Evolutionary conservation across 2,113 vertebrate species (phyloP), one percentile per base, ranked within the genome.

Genomic region (Elanoides forficatus): DNA sequence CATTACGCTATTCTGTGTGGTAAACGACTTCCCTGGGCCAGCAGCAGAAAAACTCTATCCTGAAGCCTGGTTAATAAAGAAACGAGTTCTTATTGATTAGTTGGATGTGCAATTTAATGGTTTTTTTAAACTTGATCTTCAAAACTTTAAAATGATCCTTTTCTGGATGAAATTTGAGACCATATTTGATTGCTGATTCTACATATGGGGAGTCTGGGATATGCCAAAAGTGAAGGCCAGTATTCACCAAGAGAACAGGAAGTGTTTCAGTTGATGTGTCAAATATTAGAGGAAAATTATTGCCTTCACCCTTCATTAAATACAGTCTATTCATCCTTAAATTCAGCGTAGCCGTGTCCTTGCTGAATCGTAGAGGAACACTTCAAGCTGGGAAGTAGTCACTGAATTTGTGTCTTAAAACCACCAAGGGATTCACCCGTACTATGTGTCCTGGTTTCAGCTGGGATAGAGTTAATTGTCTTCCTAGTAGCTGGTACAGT

Each of bases 21-120:
- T 66, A 90, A 97, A 95, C 5, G 1, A 71, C 38, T 76, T 74
- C 43, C 50, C 86, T 74, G 55, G 86, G 53, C 68, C 86, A 88
- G 85, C n/a, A 94, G 50, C 45, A 91, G 43, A 86, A 95, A 92
- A 95, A 92, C 52, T 81, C 81, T 63, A 74, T 65, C 76, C 80
- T 59, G 66, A 90, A 86, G 65, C 25, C 45, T 70, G 36, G 36
- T 65, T 97, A 91, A 95, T 81, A 76, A 92, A 73, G 50, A 83
- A 40, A 95, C 94, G 67, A 62, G 30, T 38, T 84, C 78, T 90
- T 94, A 93, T 32, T 88, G 86, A 75, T 75, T 43, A 45, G 53
- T 45, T 67, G 62, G 34, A 95, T 86, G 62, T 58, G n/a, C 50
- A 72, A 55, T 93, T 90, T 70, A 59, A 67, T 29, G 11, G 22